Base-by-base conservation (phyloP, 2,113 vertebrate species). In the Sciurus niger region DNA sequence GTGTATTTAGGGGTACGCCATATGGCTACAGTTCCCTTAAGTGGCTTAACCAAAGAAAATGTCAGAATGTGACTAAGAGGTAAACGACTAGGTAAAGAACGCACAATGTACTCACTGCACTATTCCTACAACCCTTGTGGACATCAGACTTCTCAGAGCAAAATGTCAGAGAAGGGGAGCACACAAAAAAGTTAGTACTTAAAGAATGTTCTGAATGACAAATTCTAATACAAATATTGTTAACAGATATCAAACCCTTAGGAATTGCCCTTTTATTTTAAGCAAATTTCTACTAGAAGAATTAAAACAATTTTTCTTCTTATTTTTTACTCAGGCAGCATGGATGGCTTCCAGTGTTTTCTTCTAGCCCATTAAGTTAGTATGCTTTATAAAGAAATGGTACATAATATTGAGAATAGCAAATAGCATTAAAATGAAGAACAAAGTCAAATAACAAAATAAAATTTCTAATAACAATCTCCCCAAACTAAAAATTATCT, bases 371-470 rank as follows among this genome's bases (percentile, higher is more conserved):
- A 53, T 80, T 72, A 85, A 93, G 60, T 48, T 72, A 78, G 40
- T 46, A 37, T 63, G 77, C 70, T 78, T 4, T 34, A 25, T 84
- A 73, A 63, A 72, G 79, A 88, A 77, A 63, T 8, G 24, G n/a
- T n/a, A 25, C 17, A 77, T 76, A 83, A 79, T 68, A 92, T 55
- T 89, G n/a, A 89, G 32, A n/a, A 28, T 60, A 60, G 22, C 22
- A 60, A 60, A 24, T 34, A 85, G 34, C 11, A 89, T 68, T 79
- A 68, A 25, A 76, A 87, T 18, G 1, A 82, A 67, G 22, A 79
- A 95, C 30, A 80, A 89, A 95, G 48, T 82, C 73, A 86, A 74
- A 60, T 74, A 89, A 65, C 30, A 92, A 8, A 84, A 92, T 43
- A 84, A 89, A 78, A 63, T 48, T 89, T 88, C 84, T 84, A 74